Evolutionary conservation across 1,140 invertebrate genomes (phyloP).

Genomic region (Proales similis): DNA sequence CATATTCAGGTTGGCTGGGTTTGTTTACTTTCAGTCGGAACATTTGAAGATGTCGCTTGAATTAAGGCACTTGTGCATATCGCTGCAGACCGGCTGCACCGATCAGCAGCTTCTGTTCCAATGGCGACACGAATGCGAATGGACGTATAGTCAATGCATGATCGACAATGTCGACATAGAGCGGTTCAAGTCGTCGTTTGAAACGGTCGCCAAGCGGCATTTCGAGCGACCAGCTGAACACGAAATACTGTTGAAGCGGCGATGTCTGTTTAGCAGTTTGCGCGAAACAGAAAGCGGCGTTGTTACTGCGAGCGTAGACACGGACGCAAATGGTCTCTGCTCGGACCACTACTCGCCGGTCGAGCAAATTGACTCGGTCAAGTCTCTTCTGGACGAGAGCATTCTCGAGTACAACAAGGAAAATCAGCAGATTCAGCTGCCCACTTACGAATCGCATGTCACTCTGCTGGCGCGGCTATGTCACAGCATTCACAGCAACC

Average conservation of each 20-base stretch:
- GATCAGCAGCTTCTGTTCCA: slow-evolving; percentile 46
- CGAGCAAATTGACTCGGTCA: slow-evolving; percentile 3
- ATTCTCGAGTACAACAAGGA: slow-evolving; percentile 36
- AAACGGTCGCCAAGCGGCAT: slow-evolving; percentile 48
- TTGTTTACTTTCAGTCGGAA: no score
- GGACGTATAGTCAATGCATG: slow-evolving; percentile 50
- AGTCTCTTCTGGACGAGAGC: slow-evolving; percentile 1
- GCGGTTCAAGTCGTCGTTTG: slow-evolving; percentile 47
- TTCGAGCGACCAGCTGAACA: slow-evolving; percentile 46
- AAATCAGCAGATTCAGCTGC: slow-evolving; percentile 19
- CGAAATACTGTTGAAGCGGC: slow-evolving; percentile 9
- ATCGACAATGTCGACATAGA: slow-evolving; percentile 48
- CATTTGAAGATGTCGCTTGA: background rate
- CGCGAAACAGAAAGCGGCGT: slow-evolving; percentile 51
- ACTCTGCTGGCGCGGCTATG: slow-evolving; percentile 13
- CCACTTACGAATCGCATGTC: slow-evolving; percentile 18
- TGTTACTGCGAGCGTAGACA: slow-evolving; percentile 48
- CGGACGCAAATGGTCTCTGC: slow-evolving; percentile 43
- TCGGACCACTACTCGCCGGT: slow-evolving; percentile 16
- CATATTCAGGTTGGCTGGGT: slow-evolving; percentile 47
- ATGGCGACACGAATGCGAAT: slow-evolving; percentile 53
- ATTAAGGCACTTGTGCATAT: slow-evolving; percentile 49
- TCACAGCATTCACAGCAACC: slow-evolving; percentile 20
- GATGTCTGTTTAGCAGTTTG: slow-evolving; percentile 48
- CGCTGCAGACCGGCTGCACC: slow-evolving; percentile 45